A percentile compares a stretch with the other conserved stretches of the same genome.
Evolutionary conservation across 2,113 vertebrate species (phyloP).

Genomic region (Bufo gargarizans): DNA sequence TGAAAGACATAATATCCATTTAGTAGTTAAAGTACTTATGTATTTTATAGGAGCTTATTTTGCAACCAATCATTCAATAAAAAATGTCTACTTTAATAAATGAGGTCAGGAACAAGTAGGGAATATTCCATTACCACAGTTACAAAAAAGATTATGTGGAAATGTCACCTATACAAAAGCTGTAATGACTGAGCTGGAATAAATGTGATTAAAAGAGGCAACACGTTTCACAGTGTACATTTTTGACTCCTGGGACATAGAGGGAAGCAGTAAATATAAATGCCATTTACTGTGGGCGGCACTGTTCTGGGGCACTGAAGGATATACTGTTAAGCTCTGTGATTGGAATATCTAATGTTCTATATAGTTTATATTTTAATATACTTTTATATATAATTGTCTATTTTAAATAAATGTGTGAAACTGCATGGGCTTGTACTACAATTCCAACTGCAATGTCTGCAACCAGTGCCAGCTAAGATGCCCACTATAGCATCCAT

Average conservation of each 20-base stretch:
- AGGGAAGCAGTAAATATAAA: too few relatives aligned
- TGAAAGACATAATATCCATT: constrained; percentile 4
- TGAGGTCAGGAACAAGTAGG: neutral
- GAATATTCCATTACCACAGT: neutral
- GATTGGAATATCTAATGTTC: too few relatives aligned
- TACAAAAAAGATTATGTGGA: neutral
- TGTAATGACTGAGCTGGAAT: neutral
- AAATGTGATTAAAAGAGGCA: neutral
- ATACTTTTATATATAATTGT: too few relatives aligned
- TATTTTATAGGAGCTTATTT: neutral
- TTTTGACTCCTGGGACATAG: neutral
- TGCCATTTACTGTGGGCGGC: too few relatives aligned
- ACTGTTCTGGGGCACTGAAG: too few relatives aligned
- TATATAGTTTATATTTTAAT: too few relatives aligned
- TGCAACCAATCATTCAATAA: neutral
- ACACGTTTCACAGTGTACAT: neutral
- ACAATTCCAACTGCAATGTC: too few relatives aligned
- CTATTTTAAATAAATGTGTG: too few relatives aligned
- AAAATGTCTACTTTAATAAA: neutral
- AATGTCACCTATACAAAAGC: neutral
- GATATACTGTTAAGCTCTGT: too few relatives aligned
- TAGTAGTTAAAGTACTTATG: neutral
- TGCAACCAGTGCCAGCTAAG: too few relatives aligned
- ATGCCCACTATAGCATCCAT: too few relatives aligned
- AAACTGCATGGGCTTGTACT: too few relatives aligned